Percentiles rank a stretch among this genome's conserved stretches.
Evolutionary conservation across 2,797 vertebrate species (phyloP).

Genomic region (Malurus leucopterus): DNA sequence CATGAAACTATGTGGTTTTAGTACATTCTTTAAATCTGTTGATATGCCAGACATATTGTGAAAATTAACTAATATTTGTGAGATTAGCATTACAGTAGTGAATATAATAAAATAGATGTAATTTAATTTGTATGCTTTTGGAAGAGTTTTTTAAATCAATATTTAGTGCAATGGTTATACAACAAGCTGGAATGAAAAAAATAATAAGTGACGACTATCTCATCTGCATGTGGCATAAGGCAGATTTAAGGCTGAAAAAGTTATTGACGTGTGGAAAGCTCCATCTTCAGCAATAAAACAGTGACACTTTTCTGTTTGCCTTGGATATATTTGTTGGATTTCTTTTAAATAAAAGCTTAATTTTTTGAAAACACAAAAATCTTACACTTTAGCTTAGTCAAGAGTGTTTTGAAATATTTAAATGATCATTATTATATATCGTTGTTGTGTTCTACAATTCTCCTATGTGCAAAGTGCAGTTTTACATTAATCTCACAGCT

Average conservation of each 20-base stretch:
- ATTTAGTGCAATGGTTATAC: background rate
- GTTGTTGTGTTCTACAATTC: background rate
- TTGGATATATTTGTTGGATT: background rate
- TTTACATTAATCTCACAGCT: background rate
- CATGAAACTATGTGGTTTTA: background rate
- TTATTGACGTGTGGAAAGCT: background rate
- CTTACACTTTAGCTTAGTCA: background rate
- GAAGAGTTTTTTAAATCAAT: background rate
- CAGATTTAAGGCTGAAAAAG: background rate
- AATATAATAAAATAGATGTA: background rate
- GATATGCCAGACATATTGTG: background rate
- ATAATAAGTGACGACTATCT: background rate
- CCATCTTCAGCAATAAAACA: background rate
- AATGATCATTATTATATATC: background rate
- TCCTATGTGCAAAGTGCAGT: background rate
- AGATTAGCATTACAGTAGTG: background rate
- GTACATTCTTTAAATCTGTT: background rate
- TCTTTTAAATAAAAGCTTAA: background rate
- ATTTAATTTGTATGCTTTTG: background rate
- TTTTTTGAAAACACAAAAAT: background rate
- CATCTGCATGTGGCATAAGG: rapidly evolving
- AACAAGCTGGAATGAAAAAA: background rate
- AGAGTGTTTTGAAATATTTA: background rate
- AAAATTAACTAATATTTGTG: background rate
- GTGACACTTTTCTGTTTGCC: background rate